Evolutionary conservation across 2,888 invertebrate genomes (phyloP), one percentile per base, ranked within the genome.

Genomic region (Cancer borealis): DNA sequence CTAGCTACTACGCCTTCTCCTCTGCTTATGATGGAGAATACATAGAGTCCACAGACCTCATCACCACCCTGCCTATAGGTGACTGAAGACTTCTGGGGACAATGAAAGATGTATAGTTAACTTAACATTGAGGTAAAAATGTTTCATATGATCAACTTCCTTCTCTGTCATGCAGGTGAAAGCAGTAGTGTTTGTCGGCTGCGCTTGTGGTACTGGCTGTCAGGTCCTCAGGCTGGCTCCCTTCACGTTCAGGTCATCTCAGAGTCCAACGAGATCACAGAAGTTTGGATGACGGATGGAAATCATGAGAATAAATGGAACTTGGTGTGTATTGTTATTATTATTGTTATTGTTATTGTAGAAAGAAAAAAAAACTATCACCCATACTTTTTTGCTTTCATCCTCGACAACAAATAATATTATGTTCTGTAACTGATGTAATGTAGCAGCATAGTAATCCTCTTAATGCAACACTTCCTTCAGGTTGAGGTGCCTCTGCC

Each of bases 151-250:
- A 66, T 49, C 14, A 90, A 39, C 73, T 45, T 73, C 5, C 17
- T 49, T 0, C n/a, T 8, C 39, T 46, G 10, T 26, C 8, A n/a
- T 73, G 54, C 93, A 95, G 95, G 95, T n/a, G 92, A 91, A 47
- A 39, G 91, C 21, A 91, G 95, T 47, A 88, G 49, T 49, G 84
- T 39, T 14, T 95, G 95, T 26, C 93, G 92, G 8, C 89, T 95
- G 0, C 26, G 79, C 10, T 8, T 95, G 92, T 95, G 95, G 95
- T 95, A 95, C 30, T 93, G 88, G 91, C 73, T 95, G 92, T 91
- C 89, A 39, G 95, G 95, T 14, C 26, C 92, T 66, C 49, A 92
- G 79, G 73, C 95, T 6, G 95, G 95, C 6, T 95, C 95, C 39
- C 88, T 95, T 8, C 95, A 93, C 21, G 87, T 95, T 45, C 88